Base-by-base conservation (phyloP, 2,113 vertebrate species). In the Tor tambroides region DNA sequence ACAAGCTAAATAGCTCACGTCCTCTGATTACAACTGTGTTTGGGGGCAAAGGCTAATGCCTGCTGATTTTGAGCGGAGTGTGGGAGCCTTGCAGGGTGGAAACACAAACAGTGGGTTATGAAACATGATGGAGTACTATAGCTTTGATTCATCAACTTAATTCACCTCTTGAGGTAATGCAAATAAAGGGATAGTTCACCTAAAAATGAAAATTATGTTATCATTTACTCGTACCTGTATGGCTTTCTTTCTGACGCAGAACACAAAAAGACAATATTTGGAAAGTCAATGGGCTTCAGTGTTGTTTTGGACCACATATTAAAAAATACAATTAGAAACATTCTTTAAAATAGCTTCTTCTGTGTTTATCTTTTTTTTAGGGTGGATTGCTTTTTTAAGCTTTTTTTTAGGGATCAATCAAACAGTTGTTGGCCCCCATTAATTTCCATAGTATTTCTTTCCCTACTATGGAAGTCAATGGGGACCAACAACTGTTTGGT, bases 11-110 rank as follows among this genome's bases (percentile, higher is more conserved):
- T 87, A 77, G 84, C 86, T 87, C 41, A 46, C 83, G 76, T 75
- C 87, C 89, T 90, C 87, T 87, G 74, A 81, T 90, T 90, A 87
- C 89, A 84, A 49, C 61, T 63, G 65, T 49, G 83, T 83, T 81
- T 56, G 56, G 59, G 77, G 79, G 89, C 89, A 89, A 87, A 54
- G 75, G 83, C 85, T 88, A 84, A 88, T 88, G 85, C 63, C 56
- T 85, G 72, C 71, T 78, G 84, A 86, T 77, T 89, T 81, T 38
- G 38, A 71, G 88, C 80, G 6, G 54, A 80, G 85, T 46, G 79
- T 87, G 77, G 72, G 63, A 86, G 80, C 77, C 30, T 74, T 65
- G 74, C 56, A 49, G 41, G 28, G 59, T 76, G 71, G 19, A 72
- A 80, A 81, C 76, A 85, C 61, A 69, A 78, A 67, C 63, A 83